Conservation (phyloP, 2,797 vertebrate genomes). For the Myotis myotis region DNA sequence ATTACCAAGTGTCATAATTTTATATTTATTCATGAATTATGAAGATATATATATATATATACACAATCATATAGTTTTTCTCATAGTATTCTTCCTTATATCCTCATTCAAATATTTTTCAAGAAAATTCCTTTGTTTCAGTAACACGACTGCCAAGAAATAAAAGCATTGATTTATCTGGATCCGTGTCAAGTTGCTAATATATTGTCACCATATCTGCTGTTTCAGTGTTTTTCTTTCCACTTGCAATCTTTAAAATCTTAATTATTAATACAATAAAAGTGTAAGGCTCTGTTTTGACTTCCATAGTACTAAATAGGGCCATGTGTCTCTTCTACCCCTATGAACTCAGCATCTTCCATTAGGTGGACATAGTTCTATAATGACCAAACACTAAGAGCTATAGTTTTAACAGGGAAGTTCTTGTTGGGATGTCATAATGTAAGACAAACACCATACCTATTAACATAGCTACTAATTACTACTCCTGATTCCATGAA, state of each 20-base stretch:
- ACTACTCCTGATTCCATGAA: not conserved
- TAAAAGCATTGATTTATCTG: not conserved
- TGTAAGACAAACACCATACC: not conserved
- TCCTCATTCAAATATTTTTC: slow-evolving; percentile 2
- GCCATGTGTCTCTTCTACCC: not conserved
- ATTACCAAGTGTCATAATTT: not conserved
- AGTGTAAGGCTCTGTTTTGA: not conserved
- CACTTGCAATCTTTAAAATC: not conserved
- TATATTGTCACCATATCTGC: not conserved
- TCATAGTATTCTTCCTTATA: not conserved
- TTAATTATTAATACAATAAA: not conserved
- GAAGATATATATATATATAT: not conserved
- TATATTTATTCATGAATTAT: not conserved
- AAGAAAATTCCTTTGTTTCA: slow-evolving; percentile 6
- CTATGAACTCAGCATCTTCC: not conserved
- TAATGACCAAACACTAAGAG: not conserved
- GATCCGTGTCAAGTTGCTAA: not conserved
- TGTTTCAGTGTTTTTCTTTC: not conserved
- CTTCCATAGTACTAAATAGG: not conserved
- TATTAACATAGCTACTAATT: not conserved
- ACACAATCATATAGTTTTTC: not conserved
- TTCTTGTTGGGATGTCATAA: not conserved
- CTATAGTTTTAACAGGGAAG: not conserved
- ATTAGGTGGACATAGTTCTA: not conserved
- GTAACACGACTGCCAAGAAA: not conserved